Evolutionary conservation across 2,888 invertebrate species (phyloP), one percentile per base, ranked within the genome.

Genomic region (Agrochola litura): DNA sequence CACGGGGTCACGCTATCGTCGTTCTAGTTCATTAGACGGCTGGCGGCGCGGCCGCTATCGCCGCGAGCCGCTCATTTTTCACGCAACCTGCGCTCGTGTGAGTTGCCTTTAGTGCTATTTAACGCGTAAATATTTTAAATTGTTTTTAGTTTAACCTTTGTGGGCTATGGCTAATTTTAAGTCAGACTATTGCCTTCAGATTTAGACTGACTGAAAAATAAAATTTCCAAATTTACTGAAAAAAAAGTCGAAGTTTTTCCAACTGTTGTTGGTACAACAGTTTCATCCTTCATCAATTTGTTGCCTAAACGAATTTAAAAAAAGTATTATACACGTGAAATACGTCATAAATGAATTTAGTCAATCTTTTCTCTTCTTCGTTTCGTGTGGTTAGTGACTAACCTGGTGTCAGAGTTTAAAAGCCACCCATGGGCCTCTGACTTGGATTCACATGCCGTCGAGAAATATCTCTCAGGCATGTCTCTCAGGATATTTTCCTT

Each of bases 1-100:
- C 92, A 92, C 92, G 90, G 87, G 93, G 92, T 93, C 93, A 92
- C 92, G 91, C 94, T 96, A 96, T 96, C 96, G 91, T 87, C 92
- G 87, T 96, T 96, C 96, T 95, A 92, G 92, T 95, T 96, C 96
- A 96, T 96, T 96, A 96, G 92, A 92, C 90, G 88, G 91, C 92
- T 93, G 91, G 88, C 88, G 89, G 90, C 85, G 88, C 90, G 89
- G 87, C 90, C 86, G 89, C 93, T 95, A 95, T 95, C 95, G 92
- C 92, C 88, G 91, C 90, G 88, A 89, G 89, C 92, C 90, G 91
- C 91, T 94, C 95, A 95, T 95, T 96, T 96, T 95, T 96, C 95
- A 95, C 92, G 89, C 91, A 90, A 91, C 87, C 87, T 85, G 81
- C 82, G 84, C 82, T 76, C 58, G 81, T 84, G 81, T 82, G 82